These are phyloP conservation scores for Pogonus chalceus DNA, from an alignment of 1,140 invertebrate species.

Conservation along the genomic window DNA sequence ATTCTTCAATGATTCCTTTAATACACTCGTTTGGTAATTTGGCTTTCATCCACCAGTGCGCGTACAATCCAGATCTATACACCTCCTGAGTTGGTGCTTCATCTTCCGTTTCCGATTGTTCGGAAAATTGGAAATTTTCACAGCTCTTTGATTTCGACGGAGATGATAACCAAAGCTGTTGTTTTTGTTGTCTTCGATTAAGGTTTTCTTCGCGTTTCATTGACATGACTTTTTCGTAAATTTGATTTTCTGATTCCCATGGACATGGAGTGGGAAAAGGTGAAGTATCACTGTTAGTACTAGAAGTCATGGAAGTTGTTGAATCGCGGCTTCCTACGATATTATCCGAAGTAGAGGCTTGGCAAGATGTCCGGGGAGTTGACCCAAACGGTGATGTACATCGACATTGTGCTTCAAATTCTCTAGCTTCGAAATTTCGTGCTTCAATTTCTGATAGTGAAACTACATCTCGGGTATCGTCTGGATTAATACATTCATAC, in stretches of 20 bases:
- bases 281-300: conserved; percentile 37
- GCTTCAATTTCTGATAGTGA: conserved; percentile 52
- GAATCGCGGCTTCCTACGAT: conserved; percentile 38
- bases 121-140: conserved; percentile 31
- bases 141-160: conserved; percentile 30
- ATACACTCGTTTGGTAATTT: conserved; percentile 57
- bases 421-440: conserved; percentile 52
- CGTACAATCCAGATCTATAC: conserved; percentile 74
- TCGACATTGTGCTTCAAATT: conserved; percentile 57
- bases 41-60: conserved; percentile 86
- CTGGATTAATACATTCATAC: conserved; percentile 13
- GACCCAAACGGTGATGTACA: conserved; percentile 63
- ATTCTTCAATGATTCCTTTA: conserved; percentile 38
- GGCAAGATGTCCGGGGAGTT: conserved; percentile 50
- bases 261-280: conserved; percentile 33
- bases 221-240: conserved; percentile 34
- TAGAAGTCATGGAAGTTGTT: conserved; percentile 38
- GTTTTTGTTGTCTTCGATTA: conserved; percentile 1
- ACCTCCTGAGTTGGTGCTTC: conserved; percentile 38
- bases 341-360: conserved; percentile 43
- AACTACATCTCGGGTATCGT: conserved; percentile 33
- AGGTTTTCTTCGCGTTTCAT: conserved; percentile 13
- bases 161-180: not conserved
- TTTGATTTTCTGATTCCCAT: conserved; percentile 29
- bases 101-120: conserved; percentile 20